These are phyloP conservation scores for Volucella inanis DNA, from an alignment of 2,888 invertebrate genomes.

Conservation along the genomic window DNA sequence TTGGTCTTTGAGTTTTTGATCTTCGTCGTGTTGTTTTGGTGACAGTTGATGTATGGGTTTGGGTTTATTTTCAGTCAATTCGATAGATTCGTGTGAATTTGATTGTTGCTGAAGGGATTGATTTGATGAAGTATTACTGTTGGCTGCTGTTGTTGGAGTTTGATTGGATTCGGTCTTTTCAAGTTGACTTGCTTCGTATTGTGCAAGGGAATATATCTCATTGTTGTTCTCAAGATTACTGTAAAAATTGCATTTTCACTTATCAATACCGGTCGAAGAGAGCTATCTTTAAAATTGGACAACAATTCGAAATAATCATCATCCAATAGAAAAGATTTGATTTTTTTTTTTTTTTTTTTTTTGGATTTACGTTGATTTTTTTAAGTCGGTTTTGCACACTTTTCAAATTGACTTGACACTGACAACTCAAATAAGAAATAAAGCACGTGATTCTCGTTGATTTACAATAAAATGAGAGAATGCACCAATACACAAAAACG, in stretches of 20 bases:
- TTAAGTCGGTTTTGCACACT: constrained; percentile 39
- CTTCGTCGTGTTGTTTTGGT: constrained; percentile 30
- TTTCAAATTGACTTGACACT: constrained; percentile 66
- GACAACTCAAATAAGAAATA: constrained; percentile 37
- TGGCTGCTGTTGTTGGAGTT: constrained; percentile 4
- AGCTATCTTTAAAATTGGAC: constrained; percentile 54
- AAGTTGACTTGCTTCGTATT: constrained; percentile 82
- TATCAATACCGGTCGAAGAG: constrained; percentile 8
- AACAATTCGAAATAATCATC: constrained; percentile 19
- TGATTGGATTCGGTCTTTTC: constrained; percentile 73
- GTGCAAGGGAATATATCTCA: constrained; percentile 83
- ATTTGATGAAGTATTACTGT: constrained; percentile 55
- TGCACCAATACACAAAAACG: constrained; percentile 49
- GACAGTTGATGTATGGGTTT: constrained; percentile 51
- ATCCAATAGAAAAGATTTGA: constrained; percentile 64
- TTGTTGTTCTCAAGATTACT: constrained; percentile 83
- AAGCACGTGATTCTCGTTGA: constrained; percentile 72
- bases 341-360: constrained; percentile 14
- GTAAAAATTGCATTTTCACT: constrained; percentile 78
- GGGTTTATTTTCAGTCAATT: constrained; percentile 73
- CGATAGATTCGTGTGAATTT: constrained; percentile 60
- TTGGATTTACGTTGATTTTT: constrained; percentile 26
- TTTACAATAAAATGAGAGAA: constrained; percentile 69
- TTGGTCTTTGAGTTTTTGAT: constrained; percentile 43
- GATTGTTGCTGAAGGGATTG: constrained; percentile 73